Evolutionary conservation across 2,113 vertebrate species (phyloP).

Genomic region (Carassius gibelio): DNA sequence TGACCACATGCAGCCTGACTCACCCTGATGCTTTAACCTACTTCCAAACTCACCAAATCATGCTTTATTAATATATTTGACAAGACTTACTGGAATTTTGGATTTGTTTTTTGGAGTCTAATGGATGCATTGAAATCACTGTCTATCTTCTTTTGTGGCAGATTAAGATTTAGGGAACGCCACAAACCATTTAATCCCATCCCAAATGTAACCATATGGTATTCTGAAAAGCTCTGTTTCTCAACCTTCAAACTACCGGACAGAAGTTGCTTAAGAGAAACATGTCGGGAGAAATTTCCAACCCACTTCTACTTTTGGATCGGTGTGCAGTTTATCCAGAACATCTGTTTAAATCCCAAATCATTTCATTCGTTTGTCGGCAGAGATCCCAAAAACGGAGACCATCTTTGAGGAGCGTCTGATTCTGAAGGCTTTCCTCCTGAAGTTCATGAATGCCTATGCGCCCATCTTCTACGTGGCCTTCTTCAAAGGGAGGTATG

Average conservation of each 20-base stretch:
- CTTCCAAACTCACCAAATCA: slow-evolving; percentile 55
- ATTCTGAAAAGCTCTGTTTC: not conserved
- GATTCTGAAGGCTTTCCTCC: slow-evolving; percentile 91
- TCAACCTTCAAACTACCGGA: not conserved
- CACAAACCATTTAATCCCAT: not conserved
- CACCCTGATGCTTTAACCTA: slow-evolving; percentile 61
- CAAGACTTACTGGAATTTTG: slow-evolving; percentile 33
- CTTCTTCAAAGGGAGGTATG: slow-evolving; percentile 97
- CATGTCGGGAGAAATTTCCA: not conserved
- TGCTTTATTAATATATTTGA: slow-evolving; percentile 38
- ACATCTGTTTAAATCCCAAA: not conserved
- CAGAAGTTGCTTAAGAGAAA: not conserved
- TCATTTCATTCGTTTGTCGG: slow-evolving; percentile 10
- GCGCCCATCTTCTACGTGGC: slow-evolving; percentile 98
- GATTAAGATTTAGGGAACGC: not conserved
- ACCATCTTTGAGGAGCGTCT: slow-evolving; percentile 90
- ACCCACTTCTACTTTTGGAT: not conserved
- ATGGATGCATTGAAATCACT: slow-evolving; percentile 4
- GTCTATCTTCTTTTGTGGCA: not conserved
- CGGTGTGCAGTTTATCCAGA: not conserved
- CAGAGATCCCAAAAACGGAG: slow-evolving; percentile 96
- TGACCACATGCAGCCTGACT: slow-evolving; percentile 23
- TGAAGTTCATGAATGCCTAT: slow-evolving; percentile 97
- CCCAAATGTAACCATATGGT: not conserved
- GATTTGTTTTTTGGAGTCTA: not conserved